Percentiles rank a stretch among this genome's conserved stretches.
Evolutionary conservation across 2,797 vertebrate genomes (phyloP).

Genomic region (Myotis myotis): DNA sequence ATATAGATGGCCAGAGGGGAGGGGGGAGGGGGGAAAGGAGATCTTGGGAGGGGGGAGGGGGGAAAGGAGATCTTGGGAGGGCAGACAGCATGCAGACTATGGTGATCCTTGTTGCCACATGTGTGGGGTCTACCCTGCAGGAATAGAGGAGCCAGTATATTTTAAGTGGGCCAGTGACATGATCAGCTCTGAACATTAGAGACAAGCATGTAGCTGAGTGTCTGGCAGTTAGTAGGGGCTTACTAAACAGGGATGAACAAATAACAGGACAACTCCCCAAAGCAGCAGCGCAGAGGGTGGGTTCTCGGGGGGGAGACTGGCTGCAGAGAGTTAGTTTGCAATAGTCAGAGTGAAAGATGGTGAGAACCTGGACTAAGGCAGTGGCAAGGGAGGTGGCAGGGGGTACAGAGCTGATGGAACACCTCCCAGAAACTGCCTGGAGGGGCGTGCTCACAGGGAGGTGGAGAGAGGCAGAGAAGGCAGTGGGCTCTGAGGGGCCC

Average conservation of each 20-base stretch:
- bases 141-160: neutral
- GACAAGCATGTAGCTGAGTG: neutral
- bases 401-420: neutral
- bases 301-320: neutral
- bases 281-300: neutral
- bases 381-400: neutral
- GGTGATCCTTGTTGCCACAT: neutral
- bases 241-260: neutral
- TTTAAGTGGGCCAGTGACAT: neutral
- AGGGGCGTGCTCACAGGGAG: neutral
- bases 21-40: neutral
- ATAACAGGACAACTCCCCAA: neutral
- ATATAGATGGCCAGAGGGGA: neutral
- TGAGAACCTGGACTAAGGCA: neutral
- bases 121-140: neutral
- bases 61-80: neutral
- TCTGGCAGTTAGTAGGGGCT: neutral
- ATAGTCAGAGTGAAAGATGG: neutral
- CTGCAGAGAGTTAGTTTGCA: neutral
- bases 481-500: neutral
- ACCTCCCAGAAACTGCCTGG: neutral
- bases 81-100: neutral
- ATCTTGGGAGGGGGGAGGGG: neutral
- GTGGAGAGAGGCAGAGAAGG: neutral
- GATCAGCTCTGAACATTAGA: neutral